These are phyloP conservation scores for Drosophila ohnishii DNA, from an alignment of 1,140 invertebrate species.

Conservation along the genomic window DNA sequence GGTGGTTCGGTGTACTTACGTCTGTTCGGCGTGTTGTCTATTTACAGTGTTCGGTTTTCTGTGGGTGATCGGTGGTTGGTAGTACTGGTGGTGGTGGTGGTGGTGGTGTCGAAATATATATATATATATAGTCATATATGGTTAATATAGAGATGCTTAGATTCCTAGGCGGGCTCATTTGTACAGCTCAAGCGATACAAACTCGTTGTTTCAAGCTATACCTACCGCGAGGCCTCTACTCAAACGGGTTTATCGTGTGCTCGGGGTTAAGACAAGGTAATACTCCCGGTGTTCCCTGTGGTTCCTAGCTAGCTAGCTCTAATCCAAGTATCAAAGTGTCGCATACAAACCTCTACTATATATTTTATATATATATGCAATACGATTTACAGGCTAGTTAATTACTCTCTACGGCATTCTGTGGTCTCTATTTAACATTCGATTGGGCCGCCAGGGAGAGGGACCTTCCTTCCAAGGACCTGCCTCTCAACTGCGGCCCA, in stretches of 20 bases:
- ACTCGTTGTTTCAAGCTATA: slow-evolving; percentile 38
- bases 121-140: slow-evolving; percentile 46
- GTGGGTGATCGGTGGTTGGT: slow-evolving; percentile 44
- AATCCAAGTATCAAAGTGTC: slow-evolving; percentile 32
- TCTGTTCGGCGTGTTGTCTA: slow-evolving; percentile 65
- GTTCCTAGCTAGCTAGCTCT: slow-evolving; percentile 40
- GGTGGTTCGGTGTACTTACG: slow-evolving; percentile 66
- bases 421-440: slow-evolving; percentile 24
- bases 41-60: slow-evolving; percentile 65
- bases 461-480: background rate
- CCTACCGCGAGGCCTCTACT: slow-evolving; percentile 54
- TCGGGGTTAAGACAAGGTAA: slow-evolving; percentile 1
- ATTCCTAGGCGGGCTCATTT: slow-evolving; percentile 27
- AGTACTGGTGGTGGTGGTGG: background rate
- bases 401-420: slow-evolving; percentile 56
- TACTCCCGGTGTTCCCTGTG: slow-evolving; percentile 13
- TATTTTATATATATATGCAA: slow-evolving; percentile 13
- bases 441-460: slow-evolving; percentile 9
- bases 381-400: slow-evolving; percentile 17
- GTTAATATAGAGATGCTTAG: slow-evolving; percentile 42
- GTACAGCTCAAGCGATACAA: slow-evolving; percentile 48
- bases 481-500: slow-evolving; percentile 12
- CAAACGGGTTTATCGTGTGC: slow-evolving; percentile 25
- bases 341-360: slow-evolving; percentile 34
- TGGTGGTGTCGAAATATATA: slow-evolving; percentile 32